Evolutionary conservation across 2,888 invertebrate genomes (phyloP), one percentile per base, ranked within the genome.

Genomic region (Heteropelma amictum): DNA sequence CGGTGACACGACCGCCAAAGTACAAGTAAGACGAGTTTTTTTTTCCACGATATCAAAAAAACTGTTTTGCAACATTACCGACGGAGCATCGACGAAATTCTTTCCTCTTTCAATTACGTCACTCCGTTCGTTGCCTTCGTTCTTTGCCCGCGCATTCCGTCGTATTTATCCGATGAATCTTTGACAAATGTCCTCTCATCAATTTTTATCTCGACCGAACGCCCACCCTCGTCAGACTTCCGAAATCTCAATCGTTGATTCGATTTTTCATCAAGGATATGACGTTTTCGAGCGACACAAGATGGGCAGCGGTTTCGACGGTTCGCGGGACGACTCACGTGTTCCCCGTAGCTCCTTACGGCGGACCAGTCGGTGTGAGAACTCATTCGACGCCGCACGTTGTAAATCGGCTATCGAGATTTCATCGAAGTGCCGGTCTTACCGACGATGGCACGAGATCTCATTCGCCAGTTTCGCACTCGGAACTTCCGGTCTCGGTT

Each of bases 281-380:
- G 88, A 93, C 95, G 58, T 97, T 99, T 87, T 97, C 98, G 0
- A 91, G 93, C 72, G 99, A 99, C 90, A 95, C 95, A 26, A 94
- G 99, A 64, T 99, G 99, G 99, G 94, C 97, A n/a, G 96, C 98
- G 1, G 93, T 99, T 3, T 97, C 97, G 40, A 98, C 99, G 0
- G 92, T 98, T 67, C 93, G 98, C 77, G 99, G 99, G 76, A 99
- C 99, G 0, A 98, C 98, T 28, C 99, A 99, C 90, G 95, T 99
- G 78, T 99, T 98, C 90, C 97, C 99, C 7, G 93, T 99, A 54
- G 97, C 97, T 12, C 97, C 99, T 14, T 99, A 99, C 89, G 98
- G 98, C 79, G 98, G 99, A 58, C 92, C 94, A 65, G 93, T 96
- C 78, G 96, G 95, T 70, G 95, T 97, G 64, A 93, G 99, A 79